phyloP scores from a whole-genome alignment of 2,797 vertebrate genomes.

The Gadopsis marmoratus region DNA sequence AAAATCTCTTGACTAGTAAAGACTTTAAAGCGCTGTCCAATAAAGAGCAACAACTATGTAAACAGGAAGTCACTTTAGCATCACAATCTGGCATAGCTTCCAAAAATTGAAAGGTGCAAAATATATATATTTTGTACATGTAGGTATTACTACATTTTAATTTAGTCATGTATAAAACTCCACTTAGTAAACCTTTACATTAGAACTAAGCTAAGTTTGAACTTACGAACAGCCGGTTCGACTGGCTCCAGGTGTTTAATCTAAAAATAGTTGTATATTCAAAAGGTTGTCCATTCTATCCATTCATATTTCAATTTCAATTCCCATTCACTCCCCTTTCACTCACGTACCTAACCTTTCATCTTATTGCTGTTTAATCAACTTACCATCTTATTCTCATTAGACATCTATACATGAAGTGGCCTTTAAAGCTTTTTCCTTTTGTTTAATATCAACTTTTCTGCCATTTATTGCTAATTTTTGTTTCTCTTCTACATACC shows the following conservation, averaged over 20 bases:
- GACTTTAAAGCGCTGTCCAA: background rate
- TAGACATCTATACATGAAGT: background rate
- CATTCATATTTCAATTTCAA: constrained; percentile 43
- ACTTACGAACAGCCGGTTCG: background rate
- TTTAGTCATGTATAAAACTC: background rate
- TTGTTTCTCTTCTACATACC: constrained; percentile 5
- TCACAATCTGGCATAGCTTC: background rate
- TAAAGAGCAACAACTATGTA: background rate
- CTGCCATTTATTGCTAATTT: background rate
- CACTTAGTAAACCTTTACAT: background rate
- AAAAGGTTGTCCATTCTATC: constrained; percentile 47
- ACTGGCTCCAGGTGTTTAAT: background rate
- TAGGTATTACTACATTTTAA: background rate
- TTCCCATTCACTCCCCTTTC: constrained; percentile 60
- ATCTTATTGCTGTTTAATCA: background rate
- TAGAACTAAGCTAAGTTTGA: background rate
- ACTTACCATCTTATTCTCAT: constrained; percentile 38
- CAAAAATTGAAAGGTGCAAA: background rate
- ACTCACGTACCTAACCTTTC: constrained; percentile 38
- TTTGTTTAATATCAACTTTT: constrained; percentile 12
- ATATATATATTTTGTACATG: background rate
- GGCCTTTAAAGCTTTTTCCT: constrained; percentile 10
- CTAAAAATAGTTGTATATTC: background rate
- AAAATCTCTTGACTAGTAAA: background rate
- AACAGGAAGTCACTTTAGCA: background rate